Percentiles rank a stretch among this genome's conserved stretches.
phyloP scores from a whole-genome alignment of 2,888 invertebrate species.

The Xylota segnis region DNA sequence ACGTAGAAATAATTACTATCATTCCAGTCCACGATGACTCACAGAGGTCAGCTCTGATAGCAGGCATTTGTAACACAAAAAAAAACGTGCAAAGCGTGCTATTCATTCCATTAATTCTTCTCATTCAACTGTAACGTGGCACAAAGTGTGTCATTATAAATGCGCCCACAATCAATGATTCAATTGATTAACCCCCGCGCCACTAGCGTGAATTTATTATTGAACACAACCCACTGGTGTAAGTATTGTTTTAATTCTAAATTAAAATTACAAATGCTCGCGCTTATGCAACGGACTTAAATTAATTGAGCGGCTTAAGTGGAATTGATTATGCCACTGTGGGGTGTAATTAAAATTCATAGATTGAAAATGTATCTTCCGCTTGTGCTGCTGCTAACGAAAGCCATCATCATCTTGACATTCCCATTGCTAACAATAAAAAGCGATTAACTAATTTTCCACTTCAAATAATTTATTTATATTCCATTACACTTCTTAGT shows the following conservation, averaged over 20 bases:
- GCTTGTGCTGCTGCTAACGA: neutral
- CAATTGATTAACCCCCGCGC: constrained; percentile 2
- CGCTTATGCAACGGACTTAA: neutral
- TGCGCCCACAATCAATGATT: constrained; percentile 11
- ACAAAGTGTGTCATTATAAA: neutral
- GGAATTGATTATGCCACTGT: neutral
- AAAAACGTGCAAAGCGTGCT: constrained; percentile 32
- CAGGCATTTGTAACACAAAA: constrained; percentile 1
- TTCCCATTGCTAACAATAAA: neutral
- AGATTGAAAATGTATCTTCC: neutral
- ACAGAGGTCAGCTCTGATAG: constrained; percentile 13
- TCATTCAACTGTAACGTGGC: neutral
- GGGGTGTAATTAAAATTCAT: neutral
- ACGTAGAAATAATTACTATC: constrained; percentile 9
- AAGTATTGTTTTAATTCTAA: neutral
- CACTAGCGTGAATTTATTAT: neutral
- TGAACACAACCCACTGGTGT: neutral
- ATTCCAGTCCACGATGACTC: neutral
- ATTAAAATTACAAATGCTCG: neutral
- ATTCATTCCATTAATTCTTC: constrained; percentile 22
- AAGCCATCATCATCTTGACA: too few species aligned
- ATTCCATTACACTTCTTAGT: constrained; percentile 15
- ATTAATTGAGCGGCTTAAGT: neutral
- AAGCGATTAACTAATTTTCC: constrained; percentile 36
- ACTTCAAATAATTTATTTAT: constrained; percentile 33